Conservation (phyloP, 2,113 vertebrate genomes). For the Corythornis vintsioides region DNA sequence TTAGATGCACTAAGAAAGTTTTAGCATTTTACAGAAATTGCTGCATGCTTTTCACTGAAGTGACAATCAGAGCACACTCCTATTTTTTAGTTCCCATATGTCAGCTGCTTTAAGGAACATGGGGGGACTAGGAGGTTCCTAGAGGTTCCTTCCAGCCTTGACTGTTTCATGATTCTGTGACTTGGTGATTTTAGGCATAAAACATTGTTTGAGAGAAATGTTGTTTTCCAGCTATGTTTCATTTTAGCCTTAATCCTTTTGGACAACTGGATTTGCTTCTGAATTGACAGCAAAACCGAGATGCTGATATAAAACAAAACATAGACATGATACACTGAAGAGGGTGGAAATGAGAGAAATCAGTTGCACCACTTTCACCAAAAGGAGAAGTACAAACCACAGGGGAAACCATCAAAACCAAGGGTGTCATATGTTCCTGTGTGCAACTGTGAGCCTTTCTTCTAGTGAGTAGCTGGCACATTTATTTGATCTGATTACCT, state of each 20-base stretch:
- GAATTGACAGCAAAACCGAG: background rate
- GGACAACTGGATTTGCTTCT: background rate
- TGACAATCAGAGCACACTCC: background rate
- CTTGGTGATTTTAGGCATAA: background rate
- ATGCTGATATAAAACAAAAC: background rate
- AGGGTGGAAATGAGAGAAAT: conserved; percentile 42
- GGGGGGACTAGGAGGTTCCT: background rate
- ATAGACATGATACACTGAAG: background rate
- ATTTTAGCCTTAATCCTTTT: background rate
- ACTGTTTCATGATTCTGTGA: background rate
- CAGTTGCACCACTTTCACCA: conserved; percentile 17
- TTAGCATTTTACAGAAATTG: background rate
- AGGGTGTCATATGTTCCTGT: background rate
- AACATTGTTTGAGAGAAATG: background rate
- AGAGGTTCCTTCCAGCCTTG: background rate
- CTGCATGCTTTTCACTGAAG: background rate
- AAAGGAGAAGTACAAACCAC: conserved; percentile 62
- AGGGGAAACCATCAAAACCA: conserved; percentile 54
- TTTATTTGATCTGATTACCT: background rate
- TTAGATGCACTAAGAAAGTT: background rate
- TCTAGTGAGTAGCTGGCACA: background rate
- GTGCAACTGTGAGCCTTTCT: background rate
- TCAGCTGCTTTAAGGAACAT: background rate
- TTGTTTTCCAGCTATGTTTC: background rate
- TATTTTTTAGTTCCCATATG: background rate